phyloP scores from a whole-genome alignment of 2,888 invertebrate species.

The Cynaeus angustus region DNA sequence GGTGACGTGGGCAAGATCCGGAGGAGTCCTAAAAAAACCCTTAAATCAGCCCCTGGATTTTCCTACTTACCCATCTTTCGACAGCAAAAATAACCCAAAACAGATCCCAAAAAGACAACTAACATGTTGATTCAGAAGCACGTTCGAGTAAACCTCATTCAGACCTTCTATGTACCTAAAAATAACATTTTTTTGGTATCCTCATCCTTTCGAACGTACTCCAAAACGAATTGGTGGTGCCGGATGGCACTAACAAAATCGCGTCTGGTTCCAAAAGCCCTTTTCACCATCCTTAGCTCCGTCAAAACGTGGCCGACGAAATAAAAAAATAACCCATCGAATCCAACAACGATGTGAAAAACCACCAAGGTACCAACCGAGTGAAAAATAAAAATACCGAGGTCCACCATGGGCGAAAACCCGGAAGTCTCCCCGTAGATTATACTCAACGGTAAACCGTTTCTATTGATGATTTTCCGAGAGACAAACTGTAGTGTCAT shows the following conservation, averaged over 20 bases:
- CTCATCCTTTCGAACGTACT: no score
- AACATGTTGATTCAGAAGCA: slow-evolving; percentile 27
- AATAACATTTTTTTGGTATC: background rate
- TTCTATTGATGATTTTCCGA: no score
- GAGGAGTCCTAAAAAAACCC: slow-evolving; percentile 16
- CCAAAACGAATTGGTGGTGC: slow-evolving; percentile 27
- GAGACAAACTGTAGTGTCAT: no score
- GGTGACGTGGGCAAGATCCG: slow-evolving; percentile 13
- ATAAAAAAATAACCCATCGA: slow-evolving; percentile 34
- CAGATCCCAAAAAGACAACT: slow-evolving; percentile 37
- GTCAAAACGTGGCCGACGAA: slow-evolving; percentile 29
- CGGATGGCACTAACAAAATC: no score
- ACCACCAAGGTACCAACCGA: background rate
- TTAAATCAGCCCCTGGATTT: no score
- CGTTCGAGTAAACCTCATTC: slow-evolving; percentile 6
- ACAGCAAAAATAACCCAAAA: slow-evolving; percentile 34
- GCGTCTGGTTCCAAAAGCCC: slow-evolving; percentile 11
- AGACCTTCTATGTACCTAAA: slow-evolving; percentile 8
- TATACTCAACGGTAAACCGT: no score
- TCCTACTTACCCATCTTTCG: slow-evolving; percentile 43
- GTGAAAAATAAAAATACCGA: slow-evolving; percentile 12
- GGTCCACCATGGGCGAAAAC: no score
- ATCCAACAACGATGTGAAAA: slow-evolving; percentile 12
- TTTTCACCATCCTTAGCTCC: slow-evolving; percentile 29
- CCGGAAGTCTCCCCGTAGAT: no score